Percentiles rank a stretch among this genome's conserved stretches.
phyloP scores from a whole-genome alignment of 2,113 vertebrate species.

The Nannospalax galili region DNA sequence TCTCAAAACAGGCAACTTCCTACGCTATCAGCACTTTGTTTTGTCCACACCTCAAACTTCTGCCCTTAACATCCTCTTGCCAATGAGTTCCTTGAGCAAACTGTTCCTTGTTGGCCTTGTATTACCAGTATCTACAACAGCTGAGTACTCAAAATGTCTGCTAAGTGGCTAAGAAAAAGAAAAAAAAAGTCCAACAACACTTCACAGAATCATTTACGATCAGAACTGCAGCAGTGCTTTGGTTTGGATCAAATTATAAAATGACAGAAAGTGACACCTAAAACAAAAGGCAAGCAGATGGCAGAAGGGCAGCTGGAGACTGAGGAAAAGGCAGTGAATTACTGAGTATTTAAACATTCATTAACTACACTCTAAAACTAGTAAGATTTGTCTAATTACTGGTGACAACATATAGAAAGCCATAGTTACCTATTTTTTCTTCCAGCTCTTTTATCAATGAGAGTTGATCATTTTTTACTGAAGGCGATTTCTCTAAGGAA shows the following conservation, averaged over 20 bases:
- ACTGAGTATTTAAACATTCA: background rate
- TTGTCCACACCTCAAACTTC: background rate
- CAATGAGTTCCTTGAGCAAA: background rate
- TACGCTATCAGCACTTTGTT: background rate
- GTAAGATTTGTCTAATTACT: constrained; percentile 11
- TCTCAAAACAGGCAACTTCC: constrained; percentile 35
- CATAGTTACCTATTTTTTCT: constrained; percentile 91
- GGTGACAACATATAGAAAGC: constrained; percentile 22
- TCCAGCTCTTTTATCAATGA: constrained; percentile 85
- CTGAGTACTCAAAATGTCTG: constrained; percentile 4
- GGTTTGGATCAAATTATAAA: background rate
- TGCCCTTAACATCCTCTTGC: background rate
- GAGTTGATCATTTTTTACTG: constrained; percentile 84
- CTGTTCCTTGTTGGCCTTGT: background rate
- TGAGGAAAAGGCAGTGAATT: background rate
- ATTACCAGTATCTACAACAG: background rate
- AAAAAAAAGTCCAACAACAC: background rate
- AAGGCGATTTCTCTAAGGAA: constrained; percentile 81
- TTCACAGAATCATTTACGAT: background rate
- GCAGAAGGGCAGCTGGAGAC: background rate
- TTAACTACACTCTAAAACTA: background rate
- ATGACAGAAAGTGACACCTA: background rate
- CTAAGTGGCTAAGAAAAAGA: no score
- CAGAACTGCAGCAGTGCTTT: background rate
- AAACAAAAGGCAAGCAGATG: background rate